These are phyloP conservation scores for Macropus fuliginosus DNA, from an alignment of 2,797 vertebrate genomes.

Conservation along the genomic window DNA sequence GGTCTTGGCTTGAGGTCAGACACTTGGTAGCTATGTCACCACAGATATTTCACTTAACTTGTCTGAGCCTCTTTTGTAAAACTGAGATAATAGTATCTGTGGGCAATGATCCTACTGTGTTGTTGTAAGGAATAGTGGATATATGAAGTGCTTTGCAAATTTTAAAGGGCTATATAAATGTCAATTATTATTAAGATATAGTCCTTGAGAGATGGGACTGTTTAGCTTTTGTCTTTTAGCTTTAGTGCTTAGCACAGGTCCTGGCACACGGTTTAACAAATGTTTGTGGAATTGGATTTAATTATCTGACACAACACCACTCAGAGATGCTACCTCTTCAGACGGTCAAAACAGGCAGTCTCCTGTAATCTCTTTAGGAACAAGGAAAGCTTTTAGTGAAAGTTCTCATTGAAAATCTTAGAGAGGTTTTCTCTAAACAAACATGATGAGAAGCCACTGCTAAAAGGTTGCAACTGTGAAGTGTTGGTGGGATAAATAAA, in stretches of 20 bases:
- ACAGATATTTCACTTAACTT: background rate
- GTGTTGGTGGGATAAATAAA: background rate
- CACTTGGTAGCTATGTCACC: background rate
- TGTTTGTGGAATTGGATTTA: background rate
- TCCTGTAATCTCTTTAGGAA: slow-evolving; percentile 26
- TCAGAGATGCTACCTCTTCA: slow-evolving; percentile 54
- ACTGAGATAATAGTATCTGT: background rate
- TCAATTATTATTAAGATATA: background rate
- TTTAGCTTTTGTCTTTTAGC: background rate
- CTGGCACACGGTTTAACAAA: background rate
- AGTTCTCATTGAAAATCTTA: background rate
- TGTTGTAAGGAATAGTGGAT: background rate
- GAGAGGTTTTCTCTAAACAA: background rate
- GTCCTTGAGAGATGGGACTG: background rate
- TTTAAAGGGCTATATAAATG: background rate
- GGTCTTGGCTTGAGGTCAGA: background rate
- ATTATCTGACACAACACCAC: background rate
- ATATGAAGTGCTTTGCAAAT: background rate
- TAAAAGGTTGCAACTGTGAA: background rate
- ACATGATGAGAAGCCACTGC: background rate
- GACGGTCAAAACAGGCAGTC: slow-evolving; percentile 40
- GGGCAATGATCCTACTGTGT: background rate
- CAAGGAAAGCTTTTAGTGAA: background rate
- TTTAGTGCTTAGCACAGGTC: background rate
- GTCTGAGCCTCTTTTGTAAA: background rate